Conservation (phyloP, 2,888 invertebrate species). For the Lucinisca nassula region DNA sequence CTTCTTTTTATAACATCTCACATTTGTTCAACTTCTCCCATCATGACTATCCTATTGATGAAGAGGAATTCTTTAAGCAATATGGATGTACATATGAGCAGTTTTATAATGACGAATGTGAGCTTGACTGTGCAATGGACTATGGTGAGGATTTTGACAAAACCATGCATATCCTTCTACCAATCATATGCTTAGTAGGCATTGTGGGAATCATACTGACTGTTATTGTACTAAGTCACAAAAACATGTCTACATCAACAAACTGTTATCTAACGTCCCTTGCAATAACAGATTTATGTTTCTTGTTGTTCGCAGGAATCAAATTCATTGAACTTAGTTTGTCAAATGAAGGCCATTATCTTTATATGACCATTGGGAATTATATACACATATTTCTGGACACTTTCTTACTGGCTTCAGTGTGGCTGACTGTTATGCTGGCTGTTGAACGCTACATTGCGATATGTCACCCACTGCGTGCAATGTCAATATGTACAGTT, state of each 20-base stretch:
- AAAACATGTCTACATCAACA: conserved; percentile 87
- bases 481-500: conserved; percentile 82
- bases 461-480: conserved; percentile 85
- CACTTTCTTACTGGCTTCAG: conserved; percentile 79
- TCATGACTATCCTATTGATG: background rate
- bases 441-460: conserved; percentile 87
- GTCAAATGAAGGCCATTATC: conserved; percentile 47
- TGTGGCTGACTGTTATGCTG: conserved; percentile 86
- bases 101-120: background rate
- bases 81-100: background rate
- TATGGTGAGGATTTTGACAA: background rate
- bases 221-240: conserved; percentile 84
- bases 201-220: conserved; percentile 86
- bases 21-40: background rate
- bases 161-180: conserved; percentile 71
- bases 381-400: conserved; percentile 75
- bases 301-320: conserved; percentile 79
- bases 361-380: conserved; percentile 72
- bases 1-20: background rate
- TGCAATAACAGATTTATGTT: conserved; percentile 84
- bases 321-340: conserved; percentile 62
- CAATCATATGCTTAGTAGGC: conserved; percentile 80
- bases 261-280: conserved; percentile 86
- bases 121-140: background rate
- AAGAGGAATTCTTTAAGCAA: background rate